Conservation (phyloP, 2,797 vertebrate genomes). For the Sarcoramphus papa region DNA sequence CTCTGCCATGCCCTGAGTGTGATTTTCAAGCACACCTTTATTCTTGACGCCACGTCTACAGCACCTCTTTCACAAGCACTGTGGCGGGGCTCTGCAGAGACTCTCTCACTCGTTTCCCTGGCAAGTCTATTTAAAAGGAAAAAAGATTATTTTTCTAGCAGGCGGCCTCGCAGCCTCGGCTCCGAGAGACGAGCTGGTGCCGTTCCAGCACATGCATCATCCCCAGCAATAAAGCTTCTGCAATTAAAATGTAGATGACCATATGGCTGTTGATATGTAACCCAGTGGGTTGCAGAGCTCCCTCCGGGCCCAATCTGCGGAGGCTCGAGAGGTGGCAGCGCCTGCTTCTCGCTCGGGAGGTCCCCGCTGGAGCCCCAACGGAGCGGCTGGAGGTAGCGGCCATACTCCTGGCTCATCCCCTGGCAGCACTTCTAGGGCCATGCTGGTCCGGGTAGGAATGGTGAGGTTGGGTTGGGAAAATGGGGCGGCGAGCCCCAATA, state of each 20-base stretch:
- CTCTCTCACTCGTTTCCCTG: neutral
- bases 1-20: neutral
- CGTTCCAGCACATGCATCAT: slow-evolving; percentile 46
- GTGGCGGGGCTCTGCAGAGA: neutral
- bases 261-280: slow-evolving; percentile 36
- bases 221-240: slow-evolving; percentile 33
- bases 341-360: neutral
- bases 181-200: neutral
- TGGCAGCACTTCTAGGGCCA: rapidly evolving
- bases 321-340: neutral
- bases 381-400: neutral
- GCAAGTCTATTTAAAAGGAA: slow-evolving; percentile 20
- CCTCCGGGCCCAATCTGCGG: neutral
- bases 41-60: rapidly evolving
- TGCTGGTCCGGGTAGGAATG: neutral
- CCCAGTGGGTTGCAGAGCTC: slow-evolving; percentile 33
- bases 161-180: neutral
- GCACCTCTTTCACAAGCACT: neutral
- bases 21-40: neutral
- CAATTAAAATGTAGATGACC: slow-evolving; percentile 60
- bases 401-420: neutral
- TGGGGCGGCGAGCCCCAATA: rapidly evolving
- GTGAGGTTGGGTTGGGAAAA: neutral
- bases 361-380: rapidly evolving
- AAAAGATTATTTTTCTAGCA: slow-evolving; percentile 25